Base-by-base conservation (phyloP, 2,888 invertebrate genomes). In the Lasioglossum malachurum region DNA sequence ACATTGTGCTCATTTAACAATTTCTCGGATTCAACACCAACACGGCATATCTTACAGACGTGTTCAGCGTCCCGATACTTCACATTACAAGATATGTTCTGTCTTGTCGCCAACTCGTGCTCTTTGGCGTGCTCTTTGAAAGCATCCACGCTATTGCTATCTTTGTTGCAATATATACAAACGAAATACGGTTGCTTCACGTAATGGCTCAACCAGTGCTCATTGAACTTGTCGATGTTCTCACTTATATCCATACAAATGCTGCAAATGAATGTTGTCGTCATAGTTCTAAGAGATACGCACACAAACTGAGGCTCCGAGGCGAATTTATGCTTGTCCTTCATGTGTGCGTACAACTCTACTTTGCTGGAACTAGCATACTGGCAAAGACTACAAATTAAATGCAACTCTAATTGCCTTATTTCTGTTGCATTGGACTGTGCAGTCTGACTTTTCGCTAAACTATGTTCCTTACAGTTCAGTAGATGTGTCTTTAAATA, bases 201-300 rank as follows among this genome's bases (percentile, higher is more conserved):
- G 4, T 19, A 38, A 27, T 90, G 88, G 1, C 60, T 74, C 1
- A 41, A n/a, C 92, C 93, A 93, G 73, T 94, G 94, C 0, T 87
- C 76, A 2, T 91, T 88, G 12, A 93, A 91, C 0, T 87, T 87
- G 0, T 80, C 44, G 0, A 92, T 38, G 8, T 78, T 83, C 1
- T 86, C 84, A 4, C 27, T 78, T 5, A 89, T 49, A 0, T 72
- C 69, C 8, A 76, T 83, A 69, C 94, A 94, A 12, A 91, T 23
- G 8, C 86, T 91, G 74, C 94, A 94, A 16, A 92, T 84, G 38
- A 83, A 92, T 0, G 87, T 80, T 10, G 73, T 82, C 31, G 83
- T 81, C 0, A 67, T 27, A 4, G 60, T 12, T 8, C 60, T 83
- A 0, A 89, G 71, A 0, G 86, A n/a, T 4, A 87, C 60, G n/a